Evolutionary conservation across 2,888 invertebrate genomes (phyloP), one percentile per base, ranked within the genome.

Genomic region (Sipunculus nudus): DNA sequence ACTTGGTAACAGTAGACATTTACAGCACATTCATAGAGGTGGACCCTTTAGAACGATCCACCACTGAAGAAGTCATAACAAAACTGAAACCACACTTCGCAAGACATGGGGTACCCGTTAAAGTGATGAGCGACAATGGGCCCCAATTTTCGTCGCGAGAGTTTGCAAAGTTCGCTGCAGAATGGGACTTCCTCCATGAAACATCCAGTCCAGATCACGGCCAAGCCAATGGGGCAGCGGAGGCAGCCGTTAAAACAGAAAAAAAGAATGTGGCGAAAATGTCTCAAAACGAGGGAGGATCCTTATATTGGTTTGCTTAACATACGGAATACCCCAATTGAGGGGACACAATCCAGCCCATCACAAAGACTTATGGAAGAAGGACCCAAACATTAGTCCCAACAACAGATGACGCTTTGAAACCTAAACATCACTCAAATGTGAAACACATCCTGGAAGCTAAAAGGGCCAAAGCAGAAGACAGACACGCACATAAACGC

Each of bases 211-310:
- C 68, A 1, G 40, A 47, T 10, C 60, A 67, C 41, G 57, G 59
- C 13, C 53, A 65, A 23, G 46, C 56, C 8, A 73, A 72, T 50
- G 70, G 72, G 8, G 52, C 63, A 13, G 68, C 63, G 1, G 72
- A 72, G 38, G 52, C 43, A 19, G 62, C 58, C 10, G 72, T 73
- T 1, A 64, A 67, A 47, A 69, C 52, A 1, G 50, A 53, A 0
- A 74, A n/a, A 71, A 43, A 45, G 31, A n/a, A 28, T 71, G 1
- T 45, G 69, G 19, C 49, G n/a, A 10, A 69, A 66, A 32, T 52
- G 47, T 21, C n/a, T 4, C 3, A 6, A 3, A 32, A 16, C 16
- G 3, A 23, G 29, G 10, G 23, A 39, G 23, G 35, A 46, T n/a
- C 45, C 55, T 4, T 54, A 31, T 28, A 5, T 54, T 3, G 55